A percentile compares a stretch with the other conserved stretches of the same genome.
Conservation (phyloP, 2,113 vertebrate species). For the Trematomus loennbergii region DNA sequence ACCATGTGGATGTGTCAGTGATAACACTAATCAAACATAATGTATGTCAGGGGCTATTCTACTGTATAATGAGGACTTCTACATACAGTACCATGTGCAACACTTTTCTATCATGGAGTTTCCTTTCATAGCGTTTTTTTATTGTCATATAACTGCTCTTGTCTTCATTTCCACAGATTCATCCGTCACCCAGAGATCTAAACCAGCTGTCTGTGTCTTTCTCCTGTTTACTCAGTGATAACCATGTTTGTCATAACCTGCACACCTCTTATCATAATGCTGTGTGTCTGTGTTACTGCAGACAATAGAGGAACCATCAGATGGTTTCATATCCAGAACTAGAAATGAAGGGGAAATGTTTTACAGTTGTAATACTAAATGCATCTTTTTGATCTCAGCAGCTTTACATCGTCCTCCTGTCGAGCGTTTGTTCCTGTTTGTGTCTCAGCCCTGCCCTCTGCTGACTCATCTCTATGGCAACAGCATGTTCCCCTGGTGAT, state of each 20-base stretch:
- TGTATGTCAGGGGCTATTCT: background rate
- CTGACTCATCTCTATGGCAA: conserved; percentile 71
- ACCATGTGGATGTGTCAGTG: background rate
- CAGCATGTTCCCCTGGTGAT: conserved; percentile 75
- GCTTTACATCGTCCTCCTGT: conserved; percentile 4
- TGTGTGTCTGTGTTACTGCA: background rate
- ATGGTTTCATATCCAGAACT: background rate
- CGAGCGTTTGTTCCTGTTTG: conserved; percentile 42
- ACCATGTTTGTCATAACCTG: conserved; percentile 53
- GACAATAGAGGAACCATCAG: background rate
- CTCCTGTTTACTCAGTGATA: conserved; percentile 66
- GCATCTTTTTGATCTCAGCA: background rate
- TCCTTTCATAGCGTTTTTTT: background rate
- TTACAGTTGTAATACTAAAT: background rate
- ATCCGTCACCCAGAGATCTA: conserved; percentile 30
- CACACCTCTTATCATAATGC: conserved; percentile 20
- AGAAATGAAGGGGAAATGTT: background rate
- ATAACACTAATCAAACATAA: background rate
- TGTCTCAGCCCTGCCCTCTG: conserved; percentile 72
- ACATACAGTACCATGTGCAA: too few species aligned
- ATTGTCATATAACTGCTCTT: background rate
- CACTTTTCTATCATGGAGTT: background rate
- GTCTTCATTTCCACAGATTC: conserved; percentile 12
- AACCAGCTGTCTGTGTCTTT: conserved; percentile 50
- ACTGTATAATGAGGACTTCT: background rate